A percentile compares a stretch with the other conserved stretches of the same genome.
phyloP scores from a whole-genome alignment of 2,888 invertebrate genomes.

The Papilio demoleus region DNA sequence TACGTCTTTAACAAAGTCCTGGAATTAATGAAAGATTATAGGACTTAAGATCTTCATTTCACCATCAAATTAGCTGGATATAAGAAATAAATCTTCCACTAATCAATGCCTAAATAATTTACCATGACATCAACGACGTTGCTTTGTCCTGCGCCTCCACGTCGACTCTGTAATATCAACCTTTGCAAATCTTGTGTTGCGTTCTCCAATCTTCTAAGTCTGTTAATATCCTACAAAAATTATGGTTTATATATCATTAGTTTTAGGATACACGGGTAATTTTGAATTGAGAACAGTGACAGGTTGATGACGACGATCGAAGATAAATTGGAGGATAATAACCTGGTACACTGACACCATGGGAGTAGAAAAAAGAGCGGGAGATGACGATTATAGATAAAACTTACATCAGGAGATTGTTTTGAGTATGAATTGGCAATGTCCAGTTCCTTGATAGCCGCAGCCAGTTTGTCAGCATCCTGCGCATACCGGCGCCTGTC shows the following conservation, averaged over 20 bases:
- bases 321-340: no score
- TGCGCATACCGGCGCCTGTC: slow-evolving; percentile 52
- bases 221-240: slow-evolving; percentile 56
- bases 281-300: no score
- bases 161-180: slow-evolving; percentile 58
- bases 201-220: slow-evolving; percentile 60
- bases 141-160: slow-evolving; percentile 49
- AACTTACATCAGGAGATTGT: slow-evolving; percentile 59
- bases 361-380: no score
- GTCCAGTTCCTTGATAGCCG: slow-evolving; percentile 59
- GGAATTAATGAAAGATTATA: slow-evolving; percentile 23
- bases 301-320: no score
- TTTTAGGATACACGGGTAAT: no score
- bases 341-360: no score
- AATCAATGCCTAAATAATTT: neutral
- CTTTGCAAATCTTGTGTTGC: slow-evolving; percentile 65
- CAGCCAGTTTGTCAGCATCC: slow-evolving; percentile 54
- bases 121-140: slow-evolving; percentile 73
- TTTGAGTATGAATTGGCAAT: slow-evolving; percentile 57
- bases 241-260: no score
- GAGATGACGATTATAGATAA: no score
- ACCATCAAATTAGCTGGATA: neutral
- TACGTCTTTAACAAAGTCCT: slow-evolving; percentile 69
- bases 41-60: neutral
- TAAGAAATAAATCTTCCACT: neutral